Base-by-base conservation (phyloP, 2,888 invertebrate genomes). In the Busseola fusca region DNA sequence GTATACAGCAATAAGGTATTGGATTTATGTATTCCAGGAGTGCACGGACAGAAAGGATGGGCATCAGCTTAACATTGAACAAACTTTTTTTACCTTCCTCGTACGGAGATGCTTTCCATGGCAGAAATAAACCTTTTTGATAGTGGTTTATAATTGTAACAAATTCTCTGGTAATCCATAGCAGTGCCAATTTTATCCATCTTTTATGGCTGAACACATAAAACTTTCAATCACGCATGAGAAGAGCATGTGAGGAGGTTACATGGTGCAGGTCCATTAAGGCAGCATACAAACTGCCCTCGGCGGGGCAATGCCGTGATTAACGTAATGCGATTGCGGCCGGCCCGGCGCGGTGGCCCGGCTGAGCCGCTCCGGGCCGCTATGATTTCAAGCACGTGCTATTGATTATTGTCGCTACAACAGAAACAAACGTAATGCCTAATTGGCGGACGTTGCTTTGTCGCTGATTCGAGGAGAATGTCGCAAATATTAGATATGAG, bases 261-360 rank as follows among this genome's bases (percentile, higher is more conserved):
- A 77, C 77, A 78, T 78, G 75, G 79, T 84, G 83, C 81, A 84
- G 82, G 84, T 84, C 88, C 86, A 90, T 89, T 91, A 90, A 75
- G 83, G 83, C 78, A 81, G 83, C 84, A 84, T 87, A 88, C 86
- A 90, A 92, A 92, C 89, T 87, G 87, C 89, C 87, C 92, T 89
- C 90, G 67, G 73, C 83, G 91, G 92, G 78, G 88, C 90, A 89
- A 91, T 91, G 88, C 91, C 85, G 91, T 91, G 90, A 93, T 93
- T 93, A 92, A 91, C 90, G 88, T 93, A 92, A 93, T 93, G 87
- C 87, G 88, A 89, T 91, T 89, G 89, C 85, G 87, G 87, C 84
- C 81, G 75, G 79, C 72, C 70, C 40, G 50, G n/a, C 59, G 18
- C 37, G 10, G 37, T 40, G 40, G 60, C 60, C 60, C 81, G 80